phyloP scores from a whole-genome alignment of 2,113 vertebrate species.

The Pavo muticus region DNA sequence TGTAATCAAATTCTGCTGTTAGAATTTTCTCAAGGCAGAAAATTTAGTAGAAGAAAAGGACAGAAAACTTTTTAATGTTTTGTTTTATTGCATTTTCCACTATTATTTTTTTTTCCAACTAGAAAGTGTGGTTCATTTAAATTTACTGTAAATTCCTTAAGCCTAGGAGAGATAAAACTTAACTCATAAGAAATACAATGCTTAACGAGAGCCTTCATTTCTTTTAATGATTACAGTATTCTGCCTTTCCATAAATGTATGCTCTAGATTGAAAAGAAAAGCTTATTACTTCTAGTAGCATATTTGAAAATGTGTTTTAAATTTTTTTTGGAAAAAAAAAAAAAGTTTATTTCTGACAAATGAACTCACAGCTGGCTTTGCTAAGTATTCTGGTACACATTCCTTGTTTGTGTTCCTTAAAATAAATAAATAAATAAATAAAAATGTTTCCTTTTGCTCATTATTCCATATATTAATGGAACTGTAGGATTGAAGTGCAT shows the following conservation, averaged over 20 bases:
- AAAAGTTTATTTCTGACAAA: background rate
- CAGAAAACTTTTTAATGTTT: accelerated
- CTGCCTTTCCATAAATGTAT: background rate
- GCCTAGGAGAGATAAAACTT: accelerated
- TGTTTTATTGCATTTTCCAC: accelerated
- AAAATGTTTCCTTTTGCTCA: background rate
- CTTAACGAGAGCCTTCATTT: accelerated
- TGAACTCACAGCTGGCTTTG: background rate
- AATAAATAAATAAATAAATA: background rate
- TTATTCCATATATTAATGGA: background rate
- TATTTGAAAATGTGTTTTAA: background rate
- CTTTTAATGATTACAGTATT: background rate
- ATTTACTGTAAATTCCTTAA: background rate
- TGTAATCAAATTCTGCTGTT: background rate
- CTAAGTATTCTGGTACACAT: background rate
- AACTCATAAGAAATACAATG: background rate
- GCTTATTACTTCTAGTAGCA: background rate
- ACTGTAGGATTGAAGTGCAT: background rate
- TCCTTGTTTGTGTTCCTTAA: background rate
- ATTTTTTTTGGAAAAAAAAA: no score
- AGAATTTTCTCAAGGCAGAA: background rate
- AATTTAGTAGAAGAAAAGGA: background rate
- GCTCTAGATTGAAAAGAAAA: background rate
- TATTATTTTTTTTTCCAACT: background rate
- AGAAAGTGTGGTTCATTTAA: background rate